Percentiles rank a stretch among this genome's conserved stretches.
Conservation (phyloP, 2,113 vertebrate species). For the Charina bottae region DNA sequence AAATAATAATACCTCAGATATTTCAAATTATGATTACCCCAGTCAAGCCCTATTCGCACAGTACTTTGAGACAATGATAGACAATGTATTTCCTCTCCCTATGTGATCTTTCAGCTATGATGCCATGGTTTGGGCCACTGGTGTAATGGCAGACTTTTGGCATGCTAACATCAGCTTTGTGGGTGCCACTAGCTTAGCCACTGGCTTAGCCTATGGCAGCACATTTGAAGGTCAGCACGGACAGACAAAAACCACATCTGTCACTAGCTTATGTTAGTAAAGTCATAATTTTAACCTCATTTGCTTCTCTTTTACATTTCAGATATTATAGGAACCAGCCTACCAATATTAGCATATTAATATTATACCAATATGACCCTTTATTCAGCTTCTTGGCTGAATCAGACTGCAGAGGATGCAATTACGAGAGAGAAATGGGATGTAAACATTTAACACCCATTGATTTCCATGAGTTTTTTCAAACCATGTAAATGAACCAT, state of each 20-base stretch:
- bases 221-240: not conserved
- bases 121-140: not conserved
- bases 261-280: not conserved
- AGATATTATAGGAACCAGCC: conserved; percentile 6
- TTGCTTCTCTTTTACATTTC: not conserved
- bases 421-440: not conserved
- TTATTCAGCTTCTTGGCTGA: not conserved
- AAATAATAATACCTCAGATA: not conserved
- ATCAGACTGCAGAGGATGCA: not conserved
- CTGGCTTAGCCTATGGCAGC: not conserved
- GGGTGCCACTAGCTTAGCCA: not conserved
- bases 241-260: conserved; percentile 9
- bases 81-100: not conserved
- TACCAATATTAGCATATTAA: not conserved
- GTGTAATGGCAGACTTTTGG: not conserved
- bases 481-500: no score
- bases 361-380: not conserved
- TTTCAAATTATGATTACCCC: not conserved
- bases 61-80: not conserved
- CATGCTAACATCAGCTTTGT: not conserved
- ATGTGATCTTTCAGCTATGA: not conserved
- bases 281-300: not conserved
- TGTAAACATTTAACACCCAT: not conserved
- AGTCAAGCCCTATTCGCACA: not conserved
- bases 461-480: not conserved